Evolutionary conservation across 2,888 invertebrate species (phyloP), one percentile per base, ranked within the genome.

Genomic region (Chaitophorus viminalis): DNA sequence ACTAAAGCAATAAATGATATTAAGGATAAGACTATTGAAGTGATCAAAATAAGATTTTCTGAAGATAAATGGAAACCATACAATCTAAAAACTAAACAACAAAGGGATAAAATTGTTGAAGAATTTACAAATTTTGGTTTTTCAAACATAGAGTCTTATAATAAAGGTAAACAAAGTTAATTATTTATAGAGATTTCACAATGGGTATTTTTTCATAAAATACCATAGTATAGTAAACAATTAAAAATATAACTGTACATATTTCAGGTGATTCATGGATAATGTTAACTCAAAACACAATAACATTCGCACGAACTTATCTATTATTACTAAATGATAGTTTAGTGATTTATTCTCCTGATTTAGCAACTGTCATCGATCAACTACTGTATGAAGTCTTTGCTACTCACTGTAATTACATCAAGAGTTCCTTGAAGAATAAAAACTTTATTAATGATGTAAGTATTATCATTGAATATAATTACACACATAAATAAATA

Each of bases 11-110:
- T 98, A 89, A 93, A 93, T 90, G 96, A 97, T 90, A 94, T 95
- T 78, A 94, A 95, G 90, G 96, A 96, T 90, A 97, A 96, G 91
- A 93, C 96, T 90, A 93, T 96, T 31, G 97, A 98, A 91, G 95
- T 95, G 0, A 94, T 97, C 90, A 96, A 95, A 91, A 92, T 94
- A 88, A 93, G 94, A 90, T 93, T 95, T 11, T 92, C 94, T 85
- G 97, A 98, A 91, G 98, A 98, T 90, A 94, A 94, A 89, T 98
- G 98, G 97, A 94, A 95, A 65, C 96, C 96, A 0, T 94, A 94
- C 84, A 96, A 97, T 91, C 94, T 96, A 91, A 94, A 95, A 90
- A 95, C 95, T 14, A 95, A 95, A 92, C 93, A 93, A 33, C 94
- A 94, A 87, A 93, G 95, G 36, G 93, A 93, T 89, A 94, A 95